These are phyloP conservation scores for Cantharis rustica DNA, from an alignment of 2,888 invertebrate genomes.

Conservation along the genomic window DNA sequence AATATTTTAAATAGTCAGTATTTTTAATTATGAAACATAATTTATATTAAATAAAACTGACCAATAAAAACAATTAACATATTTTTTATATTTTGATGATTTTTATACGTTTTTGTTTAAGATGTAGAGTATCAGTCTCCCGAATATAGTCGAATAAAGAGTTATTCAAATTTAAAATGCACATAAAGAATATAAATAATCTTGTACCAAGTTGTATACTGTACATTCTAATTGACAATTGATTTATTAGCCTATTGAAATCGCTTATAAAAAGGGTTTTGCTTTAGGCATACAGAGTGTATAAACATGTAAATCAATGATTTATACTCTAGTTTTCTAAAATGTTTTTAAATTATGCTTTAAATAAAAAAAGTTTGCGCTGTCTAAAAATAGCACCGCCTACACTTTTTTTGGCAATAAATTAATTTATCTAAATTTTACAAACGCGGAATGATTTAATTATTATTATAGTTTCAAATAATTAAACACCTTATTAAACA, in stretches of 20 bases:
- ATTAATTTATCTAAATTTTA: not conserved
- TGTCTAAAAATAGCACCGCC: too few relatives aligned
- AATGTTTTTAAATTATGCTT: not conserved
- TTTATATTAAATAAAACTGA: too few relatives aligned
- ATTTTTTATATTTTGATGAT: too few relatives aligned
- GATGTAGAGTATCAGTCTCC: too few relatives aligned
- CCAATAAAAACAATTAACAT: too few relatives aligned
- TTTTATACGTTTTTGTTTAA: too few relatives aligned
- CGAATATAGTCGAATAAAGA: too few relatives aligned
- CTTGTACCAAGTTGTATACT: not conserved
- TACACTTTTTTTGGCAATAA: too few relatives aligned
- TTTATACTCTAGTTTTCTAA: not conserved
- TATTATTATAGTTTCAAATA: not conserved
- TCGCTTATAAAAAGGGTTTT: not conserved
- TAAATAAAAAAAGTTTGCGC: not conserved
- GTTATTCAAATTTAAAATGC: too few relatives aligned
- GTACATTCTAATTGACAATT: not conserved
- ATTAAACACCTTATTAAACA: not conserved
- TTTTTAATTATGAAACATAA: too few relatives aligned
- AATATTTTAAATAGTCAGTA: too few relatives aligned
- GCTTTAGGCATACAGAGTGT: not conserved
- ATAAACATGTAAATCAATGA: not conserved
- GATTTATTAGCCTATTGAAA: not conserved
- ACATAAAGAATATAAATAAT: not conserved
- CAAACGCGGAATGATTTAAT: not conserved